Evolutionary conservation across 2,888 invertebrate species (phyloP).

Genomic region (Bimastos eiseni): DNA sequence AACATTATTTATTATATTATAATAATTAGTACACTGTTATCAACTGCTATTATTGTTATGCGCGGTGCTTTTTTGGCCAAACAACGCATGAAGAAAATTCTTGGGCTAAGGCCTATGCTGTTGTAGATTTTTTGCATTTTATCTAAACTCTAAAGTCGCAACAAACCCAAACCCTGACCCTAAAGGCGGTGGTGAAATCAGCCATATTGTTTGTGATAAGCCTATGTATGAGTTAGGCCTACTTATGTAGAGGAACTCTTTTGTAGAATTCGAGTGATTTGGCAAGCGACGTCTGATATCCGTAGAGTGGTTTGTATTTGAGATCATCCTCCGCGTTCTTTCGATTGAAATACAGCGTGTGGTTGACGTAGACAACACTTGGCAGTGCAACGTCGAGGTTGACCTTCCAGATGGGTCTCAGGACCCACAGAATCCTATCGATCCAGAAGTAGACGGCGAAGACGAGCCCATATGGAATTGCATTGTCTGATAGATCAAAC

Average conservation of each 20-base stretch:
- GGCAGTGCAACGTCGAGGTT: conserved; percentile 50
- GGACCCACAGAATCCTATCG: conserved; percentile 41
- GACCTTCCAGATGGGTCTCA: conserved; percentile 53
- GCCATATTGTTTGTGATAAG: too few relatives aligned
- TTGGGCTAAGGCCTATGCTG: too few relatives aligned
- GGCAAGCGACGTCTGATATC: conserved; percentile 35
- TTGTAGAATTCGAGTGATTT: conserved; percentile 38
- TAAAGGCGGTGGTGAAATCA: too few relatives aligned
- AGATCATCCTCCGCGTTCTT: conserved; percentile 67
- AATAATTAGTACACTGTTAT: too few relatives aligned
- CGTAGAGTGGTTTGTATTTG: conserved; percentile 64
- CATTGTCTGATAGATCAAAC: conserved; percentile 50
- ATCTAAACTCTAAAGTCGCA: too few relatives aligned
- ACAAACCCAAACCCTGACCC: too few relatives aligned
- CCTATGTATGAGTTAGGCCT: background rate
- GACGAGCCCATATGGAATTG: conserved; percentile 56
- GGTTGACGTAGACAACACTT: conserved; percentile 62
- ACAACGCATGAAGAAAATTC: too few relatives aligned
- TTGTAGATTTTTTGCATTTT: too few relatives aligned
- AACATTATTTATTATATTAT: too few relatives aligned
- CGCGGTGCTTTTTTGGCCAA: too few relatives aligned
- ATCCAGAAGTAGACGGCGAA: conserved; percentile 42
- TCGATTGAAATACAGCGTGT: conserved; percentile 68
- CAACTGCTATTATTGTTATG: too few relatives aligned
- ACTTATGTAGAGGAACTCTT: background rate